Conservation (phyloP, 1,140 invertebrate genomes). For the Penaeus vannamei region DNA sequence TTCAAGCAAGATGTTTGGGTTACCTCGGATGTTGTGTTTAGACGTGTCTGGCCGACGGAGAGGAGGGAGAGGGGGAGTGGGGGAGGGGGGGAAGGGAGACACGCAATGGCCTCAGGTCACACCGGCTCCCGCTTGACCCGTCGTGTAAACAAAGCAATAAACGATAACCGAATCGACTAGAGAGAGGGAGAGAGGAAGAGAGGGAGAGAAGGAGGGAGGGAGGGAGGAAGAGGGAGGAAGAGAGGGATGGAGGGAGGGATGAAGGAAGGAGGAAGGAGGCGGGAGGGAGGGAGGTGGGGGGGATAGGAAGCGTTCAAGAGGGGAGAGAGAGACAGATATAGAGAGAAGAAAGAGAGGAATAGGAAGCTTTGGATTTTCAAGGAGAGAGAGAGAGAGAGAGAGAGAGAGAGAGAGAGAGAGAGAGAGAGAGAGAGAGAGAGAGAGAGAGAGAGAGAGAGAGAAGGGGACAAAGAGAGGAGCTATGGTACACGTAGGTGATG, state of each 20-base stretch:
- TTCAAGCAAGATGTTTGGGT: neutral
- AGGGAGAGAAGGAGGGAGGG: neutral
- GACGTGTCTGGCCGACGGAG: neutral
- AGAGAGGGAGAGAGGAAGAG: neutral
- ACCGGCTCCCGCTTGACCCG: too few relatives aligned
- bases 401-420: conserved; percentile 1
- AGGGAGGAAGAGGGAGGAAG: neutral
- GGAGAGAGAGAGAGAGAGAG: neutral
- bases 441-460: conserved; percentile 34
- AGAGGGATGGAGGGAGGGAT: neutral
- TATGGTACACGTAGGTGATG: neutral
- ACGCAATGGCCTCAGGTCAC: too few relatives aligned
- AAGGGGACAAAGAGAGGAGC: conserved; percentile 13
- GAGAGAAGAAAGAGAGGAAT: conserved; percentile 32
- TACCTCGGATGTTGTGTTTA: conserved; percentile 16
- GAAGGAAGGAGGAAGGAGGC: conserved; percentile 27
- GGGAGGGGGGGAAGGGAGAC: neutral
- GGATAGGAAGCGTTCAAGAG: neutral
- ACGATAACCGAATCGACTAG: neutral
- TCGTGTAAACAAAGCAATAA: too few relatives aligned
- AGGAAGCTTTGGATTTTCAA: neutral
- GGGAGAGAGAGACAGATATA: neutral
- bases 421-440: conserved; percentile 43
- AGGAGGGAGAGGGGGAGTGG: neutral
- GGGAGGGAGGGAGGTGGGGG: conserved; percentile 20